Conservation (phyloP, 2,797 vertebrate genomes). For the Brotula barbata region DNA sequence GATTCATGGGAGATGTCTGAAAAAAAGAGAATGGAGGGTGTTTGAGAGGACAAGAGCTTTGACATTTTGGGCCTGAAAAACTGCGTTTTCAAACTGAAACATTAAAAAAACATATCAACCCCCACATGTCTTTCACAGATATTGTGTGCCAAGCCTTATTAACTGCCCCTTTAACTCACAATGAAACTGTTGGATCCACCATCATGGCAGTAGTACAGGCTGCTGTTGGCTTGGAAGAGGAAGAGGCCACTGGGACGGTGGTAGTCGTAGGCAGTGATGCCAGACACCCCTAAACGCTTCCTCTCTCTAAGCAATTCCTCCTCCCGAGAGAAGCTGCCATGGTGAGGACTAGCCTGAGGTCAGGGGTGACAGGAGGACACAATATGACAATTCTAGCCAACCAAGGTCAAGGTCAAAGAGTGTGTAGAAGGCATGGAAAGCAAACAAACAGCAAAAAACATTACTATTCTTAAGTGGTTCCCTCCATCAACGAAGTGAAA, state of each 20-base stretch:
- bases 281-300: constrained; percentile 93
- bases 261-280: constrained; percentile 95
- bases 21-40: constrained; percentile 14
- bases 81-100: background rate
- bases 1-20: constrained; percentile 84
- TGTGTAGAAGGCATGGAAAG: constrained; percentile 23
- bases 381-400: constrained; percentile 15
- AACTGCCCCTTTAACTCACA: constrained; percentile 78
- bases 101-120: background rate
- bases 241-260: constrained; percentile 89
- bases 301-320: constrained; percentile 93
- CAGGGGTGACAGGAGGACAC: constrained; percentile 41
- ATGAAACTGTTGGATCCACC: constrained; percentile 88
- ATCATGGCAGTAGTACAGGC: constrained; percentile 92
- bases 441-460: constrained; percentile 15
- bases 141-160: background rate
- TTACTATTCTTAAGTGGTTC: constrained; percentile 4
- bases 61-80: background rate
- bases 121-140: background rate
- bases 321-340: constrained; percentile 90
- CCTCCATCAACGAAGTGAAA: too few species aligned
- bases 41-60: too few species aligned
- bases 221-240: constrained; percentile 97
- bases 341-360: constrained; percentile 89
- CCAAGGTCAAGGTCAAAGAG: constrained; percentile 27